phyloP scores from a whole-genome alignment of 2,113 vertebrate genomes.

The Rynchops niger region DNA sequence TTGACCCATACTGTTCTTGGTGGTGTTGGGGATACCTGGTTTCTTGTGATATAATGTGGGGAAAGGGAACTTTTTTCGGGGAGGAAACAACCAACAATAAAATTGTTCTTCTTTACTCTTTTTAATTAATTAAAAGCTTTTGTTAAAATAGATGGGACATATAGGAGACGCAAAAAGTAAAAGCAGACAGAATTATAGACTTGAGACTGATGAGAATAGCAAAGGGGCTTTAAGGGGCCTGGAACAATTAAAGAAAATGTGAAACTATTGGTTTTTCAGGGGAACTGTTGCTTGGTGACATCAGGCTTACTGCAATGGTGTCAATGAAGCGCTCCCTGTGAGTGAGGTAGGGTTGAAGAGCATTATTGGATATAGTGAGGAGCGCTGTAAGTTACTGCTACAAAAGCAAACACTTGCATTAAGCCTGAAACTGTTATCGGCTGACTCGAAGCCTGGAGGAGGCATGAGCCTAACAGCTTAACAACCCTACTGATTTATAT shows the following conservation, averaged over 20 bases:
- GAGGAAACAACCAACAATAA: background rate
- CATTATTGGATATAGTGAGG: background rate
- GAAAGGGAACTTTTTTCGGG: background rate
- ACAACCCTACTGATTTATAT: background rate
- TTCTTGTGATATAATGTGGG: background rate
- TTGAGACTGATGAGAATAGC: background rate
- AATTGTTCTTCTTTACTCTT: background rate
- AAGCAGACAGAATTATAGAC: background rate
- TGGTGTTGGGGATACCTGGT: constrained; percentile 43
- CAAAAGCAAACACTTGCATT: background rate
- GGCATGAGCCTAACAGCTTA: background rate
- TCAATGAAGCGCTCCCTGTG: background rate
- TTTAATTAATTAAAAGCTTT: background rate
- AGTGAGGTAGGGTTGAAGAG: background rate
- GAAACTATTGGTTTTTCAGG: background rate
- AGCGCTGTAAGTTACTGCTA: background rate
- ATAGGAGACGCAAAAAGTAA: background rate
- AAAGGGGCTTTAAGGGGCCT: background rate
- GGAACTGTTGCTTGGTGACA: background rate
- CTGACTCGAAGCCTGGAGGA: background rate
- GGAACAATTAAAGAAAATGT: background rate
- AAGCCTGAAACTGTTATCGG: background rate
- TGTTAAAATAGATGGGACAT: background rate
- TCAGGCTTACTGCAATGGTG: background rate
- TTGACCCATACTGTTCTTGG: constrained; percentile 63